Percentiles rank a stretch among this genome's conserved stretches.
Conservation (phyloP, 2,888 invertebrate genomes). For the Trypoxylon attenuatum region DNA sequence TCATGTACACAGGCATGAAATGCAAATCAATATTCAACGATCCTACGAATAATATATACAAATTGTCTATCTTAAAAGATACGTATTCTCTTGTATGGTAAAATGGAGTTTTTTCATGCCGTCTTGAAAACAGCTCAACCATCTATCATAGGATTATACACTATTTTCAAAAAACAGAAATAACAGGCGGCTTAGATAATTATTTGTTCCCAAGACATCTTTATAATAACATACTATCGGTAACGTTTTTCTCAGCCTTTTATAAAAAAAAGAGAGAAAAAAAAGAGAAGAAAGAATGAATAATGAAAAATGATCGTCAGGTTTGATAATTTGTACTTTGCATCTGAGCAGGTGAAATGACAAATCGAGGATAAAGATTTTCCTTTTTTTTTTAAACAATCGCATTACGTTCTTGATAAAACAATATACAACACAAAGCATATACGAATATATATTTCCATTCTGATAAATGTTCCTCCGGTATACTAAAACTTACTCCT, state of each 20-base stretch:
- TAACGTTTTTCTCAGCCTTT: slow-evolving; percentile 41
- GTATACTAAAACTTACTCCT: slow-evolving; percentile 56
- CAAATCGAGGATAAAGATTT: slow-evolving; percentile 41
- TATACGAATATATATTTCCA: slow-evolving; percentile 40
- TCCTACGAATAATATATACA: slow-evolving; percentile 46
- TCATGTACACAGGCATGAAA: slow-evolving; percentile 39
- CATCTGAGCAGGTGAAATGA: slow-evolving; percentile 45
- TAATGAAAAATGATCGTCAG: slow-evolving; percentile 43
- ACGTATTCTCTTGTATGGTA: slow-evolving; percentile 16
- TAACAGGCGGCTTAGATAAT: slow-evolving; percentile 48
- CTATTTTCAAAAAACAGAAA: slow-evolving; percentile 38
- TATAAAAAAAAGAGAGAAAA: slow-evolving; percentile 41
- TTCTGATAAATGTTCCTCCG: slow-evolving; percentile 35
- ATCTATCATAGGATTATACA: slow-evolving; percentile 30
- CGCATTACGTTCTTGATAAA: slow-evolving; percentile 33
- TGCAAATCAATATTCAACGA: slow-evolving; percentile 25
- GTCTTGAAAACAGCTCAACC: slow-evolving; percentile 56
- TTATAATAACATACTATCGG: slow-evolving; percentile 46
- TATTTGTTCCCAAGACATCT: slow-evolving; percentile 56
- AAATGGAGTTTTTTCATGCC: slow-evolving; percentile 21
- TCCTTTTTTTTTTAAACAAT: slow-evolving; percentile 35
- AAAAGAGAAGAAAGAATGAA: slow-evolving; percentile 38
- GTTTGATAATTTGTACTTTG: slow-evolving; percentile 56
- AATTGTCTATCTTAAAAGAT: slow-evolving; percentile 34
- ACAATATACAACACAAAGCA: slow-evolving; percentile 49